Evolutionary conservation across 2,797 vertebrate genomes (phyloP).

Genomic region (Pseudopleuronectes americanus): DNA sequence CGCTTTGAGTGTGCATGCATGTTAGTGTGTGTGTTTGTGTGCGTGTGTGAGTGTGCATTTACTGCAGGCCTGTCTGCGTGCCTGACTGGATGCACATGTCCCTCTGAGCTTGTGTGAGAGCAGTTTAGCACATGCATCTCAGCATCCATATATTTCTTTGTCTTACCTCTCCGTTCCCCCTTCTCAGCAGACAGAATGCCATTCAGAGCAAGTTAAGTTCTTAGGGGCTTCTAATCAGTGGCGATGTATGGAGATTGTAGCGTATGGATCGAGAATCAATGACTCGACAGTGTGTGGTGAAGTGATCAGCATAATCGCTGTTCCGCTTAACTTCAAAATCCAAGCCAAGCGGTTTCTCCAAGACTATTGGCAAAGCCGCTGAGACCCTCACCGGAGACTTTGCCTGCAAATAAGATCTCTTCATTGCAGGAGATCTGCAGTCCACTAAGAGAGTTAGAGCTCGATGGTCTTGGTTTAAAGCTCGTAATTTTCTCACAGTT

Average conservation of each 20-base stretch:
- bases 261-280: conserved; percentile 76
- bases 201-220: conserved; percentile 69
- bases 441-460: conserved; percentile 23
- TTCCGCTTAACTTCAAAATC: conserved; percentile 69
- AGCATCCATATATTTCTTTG: conserved; percentile 27
- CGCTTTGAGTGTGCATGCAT: conserved; percentile 54
- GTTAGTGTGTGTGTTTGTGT: conserved; percentile 39
- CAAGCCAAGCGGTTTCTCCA: conserved; percentile 70
- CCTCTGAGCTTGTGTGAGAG: conserved; percentile 48
- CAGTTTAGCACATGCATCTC: conserved; percentile 23
- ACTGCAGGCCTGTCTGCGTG: conserved; percentile 32
- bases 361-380: conserved; percentile 66
- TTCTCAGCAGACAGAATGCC: conserved; percentile 36
- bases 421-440: conserved; percentile 50
- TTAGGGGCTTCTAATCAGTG: conserved; percentile 66
- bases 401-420: conserved; percentile 56
- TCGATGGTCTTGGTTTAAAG: conserved; percentile 37
- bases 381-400: conserved; percentile 57
- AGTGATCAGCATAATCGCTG: conserved; percentile 72
- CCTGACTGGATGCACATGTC: conserved; percentile 51
- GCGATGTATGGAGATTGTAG: conserved; percentile 68
- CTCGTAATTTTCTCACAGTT: conserved; percentile 22
- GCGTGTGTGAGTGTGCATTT: conserved; percentile 22
- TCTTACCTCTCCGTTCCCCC: conserved; percentile 30
- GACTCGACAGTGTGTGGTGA: conserved; percentile 72